A percentile compares a stretch with the other conserved stretches of the same genome.
These are phyloP conservation scores for Cantharis nigra DNA, from an alignment of 2,888 invertebrate genomes.

Conservation along the genomic window DNA sequence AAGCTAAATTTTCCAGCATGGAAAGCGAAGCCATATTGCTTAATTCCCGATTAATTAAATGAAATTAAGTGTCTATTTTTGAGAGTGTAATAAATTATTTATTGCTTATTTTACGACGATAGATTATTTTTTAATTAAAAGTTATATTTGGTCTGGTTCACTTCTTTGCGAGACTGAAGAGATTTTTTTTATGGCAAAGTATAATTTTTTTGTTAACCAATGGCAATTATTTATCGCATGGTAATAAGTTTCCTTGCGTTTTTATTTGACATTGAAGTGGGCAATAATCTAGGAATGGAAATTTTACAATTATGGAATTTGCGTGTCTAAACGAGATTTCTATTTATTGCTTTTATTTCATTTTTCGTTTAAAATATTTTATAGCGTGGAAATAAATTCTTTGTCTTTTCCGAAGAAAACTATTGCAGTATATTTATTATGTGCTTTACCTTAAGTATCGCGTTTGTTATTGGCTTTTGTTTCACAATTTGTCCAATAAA, in stretches of 20 bases:
- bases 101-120: not conserved
- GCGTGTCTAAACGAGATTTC: not conserved
- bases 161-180: not conserved
- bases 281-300: not conserved
- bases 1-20: not conserved
- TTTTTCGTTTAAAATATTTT: not conserved
- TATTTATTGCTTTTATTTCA: not conserved
- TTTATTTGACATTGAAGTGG: not conserved
- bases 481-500: not conserved
- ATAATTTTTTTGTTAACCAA: not conserved
- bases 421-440: not conserved
- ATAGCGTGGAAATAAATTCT: not conserved
- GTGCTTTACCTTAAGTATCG: not conserved
- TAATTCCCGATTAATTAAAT: not conserved
- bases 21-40: not conserved
- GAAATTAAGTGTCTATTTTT: not conserved
- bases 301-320: not conserved
- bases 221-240: not conserved
- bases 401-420: not conserved
- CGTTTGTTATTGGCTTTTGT: not conserved
- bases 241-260: not conserved
- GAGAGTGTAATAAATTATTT: not conserved
- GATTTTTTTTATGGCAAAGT: not conserved
- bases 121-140: not conserved
- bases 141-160: not conserved